phyloP scores from a whole-genome alignment of 2,888 invertebrate genomes.

The Drosophila neonasuta region DNA sequence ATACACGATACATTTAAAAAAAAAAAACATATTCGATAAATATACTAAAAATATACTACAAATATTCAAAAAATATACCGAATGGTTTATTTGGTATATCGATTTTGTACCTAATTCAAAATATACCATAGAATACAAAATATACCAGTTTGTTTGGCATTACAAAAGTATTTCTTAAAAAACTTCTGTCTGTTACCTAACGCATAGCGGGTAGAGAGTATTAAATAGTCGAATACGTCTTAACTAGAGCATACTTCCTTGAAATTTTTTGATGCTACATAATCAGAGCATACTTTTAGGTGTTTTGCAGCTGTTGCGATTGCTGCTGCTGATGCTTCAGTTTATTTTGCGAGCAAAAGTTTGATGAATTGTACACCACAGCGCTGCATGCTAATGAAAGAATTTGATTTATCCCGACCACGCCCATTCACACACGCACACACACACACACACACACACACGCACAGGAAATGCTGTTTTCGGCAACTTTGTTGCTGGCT shows the following conservation, averaged over 20 bases:
- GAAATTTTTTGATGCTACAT: conserved; percentile 35
- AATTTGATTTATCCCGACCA: conserved; percentile 55
- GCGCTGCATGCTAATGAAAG: conserved; percentile 63
- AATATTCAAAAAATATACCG: too few species aligned
- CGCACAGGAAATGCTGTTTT: conserved; percentile 1
- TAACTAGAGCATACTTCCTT: background rate
- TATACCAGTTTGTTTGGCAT: too few species aligned
- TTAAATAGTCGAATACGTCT: background rate
- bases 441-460: background rate
- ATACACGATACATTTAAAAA: too few species aligned
- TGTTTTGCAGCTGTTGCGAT: conserved; percentile 59
- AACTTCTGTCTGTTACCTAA: too few species aligned
- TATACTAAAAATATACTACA: too few species aligned
- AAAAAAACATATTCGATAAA: too few species aligned
- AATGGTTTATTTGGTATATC: too few species aligned
- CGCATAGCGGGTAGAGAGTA: background rate
- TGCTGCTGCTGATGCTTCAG: conserved; percentile 6
- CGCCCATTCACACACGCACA: conserved; percentile 13
- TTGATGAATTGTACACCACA: conserved; percentile 55
- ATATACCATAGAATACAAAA: too few species aligned
- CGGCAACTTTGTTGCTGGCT: conserved; percentile 39
- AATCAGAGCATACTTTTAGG: conserved; percentile 62
- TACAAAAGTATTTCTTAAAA: too few species aligned
- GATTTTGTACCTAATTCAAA: too few species aligned
- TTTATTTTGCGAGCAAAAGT: conserved; percentile 33